Conservation (phyloP, 2,888 invertebrate species). For the Holacanthella duospinosa region DNA sequence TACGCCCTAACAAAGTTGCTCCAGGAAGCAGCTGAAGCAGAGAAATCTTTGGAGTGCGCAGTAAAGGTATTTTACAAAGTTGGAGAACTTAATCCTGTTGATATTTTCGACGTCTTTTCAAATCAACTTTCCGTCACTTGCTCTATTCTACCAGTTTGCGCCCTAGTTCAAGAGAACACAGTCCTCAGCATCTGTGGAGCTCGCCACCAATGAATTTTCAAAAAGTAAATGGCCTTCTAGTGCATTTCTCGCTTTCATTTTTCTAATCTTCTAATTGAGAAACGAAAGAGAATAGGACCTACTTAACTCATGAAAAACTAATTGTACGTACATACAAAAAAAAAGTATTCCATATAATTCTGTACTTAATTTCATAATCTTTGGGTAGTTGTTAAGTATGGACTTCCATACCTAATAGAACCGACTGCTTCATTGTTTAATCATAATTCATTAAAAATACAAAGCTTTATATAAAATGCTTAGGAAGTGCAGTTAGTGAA, state of each 20-base stretch:
- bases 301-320: no score
- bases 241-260: background rate
- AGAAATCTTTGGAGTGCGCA: conserved; percentile 53
- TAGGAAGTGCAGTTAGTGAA: no score
- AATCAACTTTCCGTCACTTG: conserved; percentile 51
- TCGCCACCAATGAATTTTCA: conserved; percentile 52
- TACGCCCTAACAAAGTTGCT: conserved; percentile 46
- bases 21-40: conserved; percentile 40
- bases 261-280: no score
- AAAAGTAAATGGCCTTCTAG: background rate
- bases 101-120: conserved; percentile 41
- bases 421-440: background rate
- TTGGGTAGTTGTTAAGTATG: no score
- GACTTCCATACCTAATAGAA: no score
- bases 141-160: conserved; percentile 66
- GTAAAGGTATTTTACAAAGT: conserved; percentile 69
- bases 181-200: conserved; percentile 74
- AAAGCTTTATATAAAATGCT: no score
- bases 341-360: no score
- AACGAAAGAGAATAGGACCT: no score
- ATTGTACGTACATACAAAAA: no score
- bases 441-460: background rate
- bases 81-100: conserved; percentile 45
- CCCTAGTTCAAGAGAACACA: conserved; percentile 68
- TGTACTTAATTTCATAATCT: no score